Conservation (phyloP, 2,888 invertebrate species). For the Mycalesis mineus region DNA sequence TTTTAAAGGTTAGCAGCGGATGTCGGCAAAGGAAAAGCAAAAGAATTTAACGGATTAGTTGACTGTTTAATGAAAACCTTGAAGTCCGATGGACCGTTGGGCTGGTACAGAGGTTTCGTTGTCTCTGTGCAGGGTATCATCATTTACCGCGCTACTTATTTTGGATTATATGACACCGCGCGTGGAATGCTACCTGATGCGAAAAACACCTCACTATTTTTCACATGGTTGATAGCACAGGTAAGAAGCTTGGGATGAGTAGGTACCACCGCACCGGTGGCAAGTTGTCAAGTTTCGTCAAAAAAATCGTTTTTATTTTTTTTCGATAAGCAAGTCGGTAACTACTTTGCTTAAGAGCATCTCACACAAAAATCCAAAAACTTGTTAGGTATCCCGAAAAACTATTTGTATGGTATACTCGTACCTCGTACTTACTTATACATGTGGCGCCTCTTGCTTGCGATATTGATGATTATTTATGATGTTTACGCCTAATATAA, state of each 20-base stretch:
- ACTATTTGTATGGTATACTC: too few species aligned
- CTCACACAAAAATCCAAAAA: too few species aligned
- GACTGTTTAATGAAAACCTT: slow-evolving; percentile 90
- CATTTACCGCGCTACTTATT: slow-evolving; percentile 96
- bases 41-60: slow-evolving; percentile 83
- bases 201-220: slow-evolving; percentile 90
- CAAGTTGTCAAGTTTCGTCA: too few species aligned
- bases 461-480: too few species aligned
- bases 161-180: slow-evolving; percentile 95
- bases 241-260: slow-evolving; percentile 32
- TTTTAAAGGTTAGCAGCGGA: slow-evolving; percentile 81
- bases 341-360: too few species aligned
- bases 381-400: too few species aligned
- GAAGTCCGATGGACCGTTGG: slow-evolving; percentile 88
- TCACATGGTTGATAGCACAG: slow-evolving; percentile 95
- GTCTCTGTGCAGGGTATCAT: slow-evolving; percentile 97
- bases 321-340: too few species aligned
- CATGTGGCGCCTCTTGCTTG: too few species aligned
- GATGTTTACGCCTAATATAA: too few species aligned
- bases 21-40: slow-evolving; percentile 88
- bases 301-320: too few species aligned
- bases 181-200: slow-evolving; percentile 93
- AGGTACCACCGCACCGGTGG: too few species aligned
- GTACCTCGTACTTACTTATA: too few species aligned
- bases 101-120: slow-evolving; percentile 93